A percentile compares a stretch with the other conserved stretches of the same genome.
Conservation (phyloP, 2,113 vertebrate species). For the Myotis davidii region DNA sequence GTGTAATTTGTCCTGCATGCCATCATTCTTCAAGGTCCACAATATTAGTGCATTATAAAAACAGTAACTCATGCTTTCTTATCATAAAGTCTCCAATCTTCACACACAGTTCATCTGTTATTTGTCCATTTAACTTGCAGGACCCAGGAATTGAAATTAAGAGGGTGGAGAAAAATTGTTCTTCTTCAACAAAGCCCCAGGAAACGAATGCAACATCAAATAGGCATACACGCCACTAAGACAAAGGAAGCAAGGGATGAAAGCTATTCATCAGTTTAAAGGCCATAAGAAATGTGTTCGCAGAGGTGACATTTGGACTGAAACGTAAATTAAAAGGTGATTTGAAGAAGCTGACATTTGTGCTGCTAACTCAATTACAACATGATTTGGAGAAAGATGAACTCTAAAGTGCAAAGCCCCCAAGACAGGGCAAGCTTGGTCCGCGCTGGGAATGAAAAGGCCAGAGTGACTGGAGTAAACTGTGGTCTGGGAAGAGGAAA, state of each 20-base stretch:
- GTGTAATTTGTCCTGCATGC: not conserved
- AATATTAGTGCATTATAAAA: not conserved
- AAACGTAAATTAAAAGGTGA: constrained; percentile 11
- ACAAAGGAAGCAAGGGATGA: not conserved
- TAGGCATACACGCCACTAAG: not conserved
- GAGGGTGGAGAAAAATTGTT: not conserved
- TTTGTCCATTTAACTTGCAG: not conserved
- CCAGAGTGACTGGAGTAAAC: not conserved
- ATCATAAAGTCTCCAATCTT: not conserved
- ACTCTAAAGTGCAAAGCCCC: not conserved
- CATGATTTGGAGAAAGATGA: not conserved
- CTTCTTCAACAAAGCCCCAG: not conserved
- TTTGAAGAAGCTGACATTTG: constrained; percentile 47
- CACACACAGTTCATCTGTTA: not conserved
- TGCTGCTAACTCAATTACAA: not conserved
- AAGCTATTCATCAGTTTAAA: not conserved
- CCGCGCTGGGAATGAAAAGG: not conserved
- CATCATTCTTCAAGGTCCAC: not conserved
- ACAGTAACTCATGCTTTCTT: not conserved
- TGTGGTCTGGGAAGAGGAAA: not conserved
- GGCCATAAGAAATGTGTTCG: not conserved
- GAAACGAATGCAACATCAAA: not conserved
- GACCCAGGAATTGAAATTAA: not conserved
- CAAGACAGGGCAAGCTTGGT: not conserved
- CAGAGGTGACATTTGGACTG: not conserved